Evolutionary conservation across 2,113 vertebrate genomes (phyloP), one percentile per base, ranked within the genome.

Genomic region (Xenopus laevis): DNA sequence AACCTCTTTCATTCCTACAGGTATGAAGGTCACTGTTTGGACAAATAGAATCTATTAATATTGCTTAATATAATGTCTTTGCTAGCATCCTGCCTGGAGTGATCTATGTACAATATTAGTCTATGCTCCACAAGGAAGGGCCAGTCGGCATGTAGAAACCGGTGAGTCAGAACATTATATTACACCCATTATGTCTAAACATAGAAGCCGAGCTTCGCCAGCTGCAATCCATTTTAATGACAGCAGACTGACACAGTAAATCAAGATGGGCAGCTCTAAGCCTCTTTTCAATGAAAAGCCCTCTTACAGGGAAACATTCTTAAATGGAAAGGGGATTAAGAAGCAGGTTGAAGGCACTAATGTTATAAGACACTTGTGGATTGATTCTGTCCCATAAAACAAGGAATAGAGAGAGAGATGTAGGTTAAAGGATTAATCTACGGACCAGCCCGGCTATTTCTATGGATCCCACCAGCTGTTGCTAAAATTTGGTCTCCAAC

Each of bases 171-270:
- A 52, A 59, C 10, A n/a, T 46, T 55, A 58, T 13, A 57, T 15
- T 46, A 7, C 73, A 13, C 73, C 69, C 66, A 69, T 76, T 69
- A 69, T 69, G 47, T 44, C 73, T 62, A 68, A 62, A 55, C 53
- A 75, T 63, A 63, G 65, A 63, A 68, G 65, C 23, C 30, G n/a
- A 61, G 17, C 72, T 18, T 57, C 44, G 66, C 66, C 65, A 59
- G 73, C 66, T 57, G 66, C 57, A 69, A 76, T 76, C 73, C 59
- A 69, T 76, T 76, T 45, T 69, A 76, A 76, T 69, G 66, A 76
- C 73, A 61, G 73, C 58, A 23, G 58, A 63, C 45, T 76, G 73
- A 76, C 73, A 76, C 68, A 69, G 66, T 59, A 69, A 76, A 76
- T 76, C 73, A 76, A 68, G 73, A 76, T n/a, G 18, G 65, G 73